Conservation (phyloP, 2,888 invertebrate species). For the Eupithecia subfuscata region DNA sequence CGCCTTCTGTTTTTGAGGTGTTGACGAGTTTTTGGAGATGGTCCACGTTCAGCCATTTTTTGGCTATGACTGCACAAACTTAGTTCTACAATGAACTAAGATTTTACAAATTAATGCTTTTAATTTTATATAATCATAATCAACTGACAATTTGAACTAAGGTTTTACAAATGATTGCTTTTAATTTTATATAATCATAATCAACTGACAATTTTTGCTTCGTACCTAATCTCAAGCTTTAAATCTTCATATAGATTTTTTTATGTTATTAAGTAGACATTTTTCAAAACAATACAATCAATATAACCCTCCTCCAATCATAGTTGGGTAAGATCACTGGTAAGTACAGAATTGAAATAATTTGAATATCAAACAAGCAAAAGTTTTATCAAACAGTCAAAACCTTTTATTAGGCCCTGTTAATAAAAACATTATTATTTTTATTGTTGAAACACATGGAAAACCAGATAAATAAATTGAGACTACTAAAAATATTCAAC, state of each 20-base stretch:
- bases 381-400: conserved; percentile 2
- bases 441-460: conserved; percentile 5
- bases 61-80: background rate
- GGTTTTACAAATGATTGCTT: conserved; percentile 10
- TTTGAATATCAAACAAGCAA: background rate
- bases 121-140: conserved; percentile 22
- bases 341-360: conserved; percentile 8
- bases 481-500: conserved; percentile 20
- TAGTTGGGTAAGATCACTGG: conserved; percentile 28
- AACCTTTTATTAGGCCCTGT: conserved; percentile 5
- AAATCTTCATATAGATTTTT: background rate
- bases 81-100: conserved; percentile 28
- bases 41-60: background rate
- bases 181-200: conserved; percentile 22
- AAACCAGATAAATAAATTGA: conserved; percentile 11
- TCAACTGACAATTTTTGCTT: conserved; percentile 20
- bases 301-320: background rate
- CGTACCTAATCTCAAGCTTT: conserved; percentile 27
- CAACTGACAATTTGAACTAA: conserved; percentile 25
- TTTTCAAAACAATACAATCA: conserved; percentile 18
- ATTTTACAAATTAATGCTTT: conserved; percentile 14
- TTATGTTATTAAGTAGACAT: conserved; percentile 28
- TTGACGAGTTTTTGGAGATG: background rate
- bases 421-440: conserved; percentile 7
- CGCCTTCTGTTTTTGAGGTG: background rate